phyloP scores from a whole-genome alignment of 2,888 invertebrate species.

The Drosophila neotestacea region DNA sequence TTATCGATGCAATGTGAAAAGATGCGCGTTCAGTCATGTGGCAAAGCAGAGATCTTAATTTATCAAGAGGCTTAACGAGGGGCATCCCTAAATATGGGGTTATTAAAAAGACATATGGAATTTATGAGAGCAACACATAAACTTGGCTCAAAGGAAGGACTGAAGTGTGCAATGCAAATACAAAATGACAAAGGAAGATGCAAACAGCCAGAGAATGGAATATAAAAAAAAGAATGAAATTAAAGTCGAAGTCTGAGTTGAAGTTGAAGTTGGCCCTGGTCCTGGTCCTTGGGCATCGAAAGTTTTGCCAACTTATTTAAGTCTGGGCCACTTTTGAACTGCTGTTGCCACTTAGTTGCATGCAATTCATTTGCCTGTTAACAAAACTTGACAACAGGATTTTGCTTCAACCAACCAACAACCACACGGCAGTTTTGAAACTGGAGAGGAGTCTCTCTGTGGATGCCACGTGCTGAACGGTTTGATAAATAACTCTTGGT shows the following conservation, averaged over 20 bases:
- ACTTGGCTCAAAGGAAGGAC: not conserved
- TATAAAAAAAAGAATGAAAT: not conserved
- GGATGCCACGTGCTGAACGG: conserved; percentile 58
- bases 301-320: conserved; percentile 62
- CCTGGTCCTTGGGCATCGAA: conserved; percentile 17
- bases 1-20: conserved; percentile 33
- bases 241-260: not conserved
- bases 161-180: conserved; percentile 37
- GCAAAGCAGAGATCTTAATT: conserved; percentile 60
- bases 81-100: conserved; percentile 48
- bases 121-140: conserved; percentile 54
- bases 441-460: conserved; percentile 1
- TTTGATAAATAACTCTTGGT: conserved; percentile 63
- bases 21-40: conserved; percentile 45
- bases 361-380: conserved; percentile 66
- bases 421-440: not conserved
- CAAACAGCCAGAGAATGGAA: conserved; percentile 9
- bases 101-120: conserved; percentile 69
- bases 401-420: not conserved
- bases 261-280: conserved; percentile 1
- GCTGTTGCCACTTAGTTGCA: conserved; percentile 60
- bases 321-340: conserved; percentile 33
- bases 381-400: conserved; percentile 52
- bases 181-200: conserved; percentile 46
- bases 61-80: conserved; percentile 25